Percentiles rank a stretch among this genome's conserved stretches.
Evolutionary conservation across 2,888 invertebrate genomes (phyloP).

Genomic region (Enchytraeus crypticus): DNA sequence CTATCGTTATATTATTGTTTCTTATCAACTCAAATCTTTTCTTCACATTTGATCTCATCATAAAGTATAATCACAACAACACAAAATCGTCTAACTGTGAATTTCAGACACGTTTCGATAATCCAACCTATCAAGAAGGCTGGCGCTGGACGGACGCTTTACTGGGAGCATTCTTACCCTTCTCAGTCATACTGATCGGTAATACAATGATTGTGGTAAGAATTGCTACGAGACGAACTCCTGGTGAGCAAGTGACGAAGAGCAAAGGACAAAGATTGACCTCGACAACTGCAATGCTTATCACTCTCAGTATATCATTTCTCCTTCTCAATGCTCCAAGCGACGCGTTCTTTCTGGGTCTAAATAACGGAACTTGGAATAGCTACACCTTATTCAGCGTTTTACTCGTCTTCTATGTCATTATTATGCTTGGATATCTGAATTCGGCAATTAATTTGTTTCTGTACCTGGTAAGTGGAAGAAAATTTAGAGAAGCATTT

Average conservation of each 20-base stretch:
- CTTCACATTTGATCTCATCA: too few species aligned
- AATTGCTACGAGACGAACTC: not conserved
- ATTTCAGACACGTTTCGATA: too few species aligned
- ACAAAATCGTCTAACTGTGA: too few species aligned
- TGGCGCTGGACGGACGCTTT: constrained; percentile 1
- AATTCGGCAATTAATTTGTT: not conserved
- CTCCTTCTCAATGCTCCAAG: not conserved
- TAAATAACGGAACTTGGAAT: not conserved
- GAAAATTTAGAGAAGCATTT: not conserved
- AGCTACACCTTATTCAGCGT: not conserved
- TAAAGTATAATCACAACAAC: too few species aligned
- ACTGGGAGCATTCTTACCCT: not conserved
- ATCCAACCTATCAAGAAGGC: too few species aligned
- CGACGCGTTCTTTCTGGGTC: not conserved
- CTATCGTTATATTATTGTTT: too few species aligned
- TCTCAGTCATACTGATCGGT: not conserved
- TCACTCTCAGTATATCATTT: not conserved
- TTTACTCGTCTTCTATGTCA: not conserved
- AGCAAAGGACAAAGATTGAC: not conserved
- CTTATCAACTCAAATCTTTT: too few species aligned
- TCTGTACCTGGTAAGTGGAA: not conserved
- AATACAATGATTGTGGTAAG: not conserved
- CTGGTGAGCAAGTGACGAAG: not conserved
- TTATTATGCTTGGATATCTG: not conserved
- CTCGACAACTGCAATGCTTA: constrained; percentile 1